Evolutionary conservation across 2,888 invertebrate species (phyloP), one percentile per base, ranked within the genome.

Genomic region (Lasius platythorax): DNA sequence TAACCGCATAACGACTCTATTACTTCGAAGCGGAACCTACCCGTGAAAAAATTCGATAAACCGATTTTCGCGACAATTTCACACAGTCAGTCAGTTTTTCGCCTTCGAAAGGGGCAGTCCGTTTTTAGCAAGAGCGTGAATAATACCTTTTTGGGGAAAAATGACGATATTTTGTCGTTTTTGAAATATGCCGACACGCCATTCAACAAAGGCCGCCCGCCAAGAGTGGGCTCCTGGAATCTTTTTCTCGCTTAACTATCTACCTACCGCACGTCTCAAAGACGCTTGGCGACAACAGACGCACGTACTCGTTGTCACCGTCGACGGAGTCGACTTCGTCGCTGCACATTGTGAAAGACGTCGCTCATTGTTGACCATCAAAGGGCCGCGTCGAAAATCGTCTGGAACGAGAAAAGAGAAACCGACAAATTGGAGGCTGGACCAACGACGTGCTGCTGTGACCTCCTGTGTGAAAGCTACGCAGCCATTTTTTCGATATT

Each of bases 341-440:
- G 67, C 67, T 75, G 53, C 64, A 78, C 73, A 66, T 86, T 75
- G 63, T 86, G 50, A 64, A 68, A 75, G 70, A 37, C 50, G 83
- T 46, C 68, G 72, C 50, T 85, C 72, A 86, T 82, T 82, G 85
- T 85, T 78, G 74, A 18, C 8, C 63, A 53, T 83, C 83, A 84
- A 87, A 89, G 72, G 50, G n/a, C 28, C 68, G 53, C 81, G 46
- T 84, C 83, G 83, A 85, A 86, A 82, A 89, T 87, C 82, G 70
- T 11, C 28, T n/a, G 46, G 61, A 72, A 74, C 82, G 70, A n/a
- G 61, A 33, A 79, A 83, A 85, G 85, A 81, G 87, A 63, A 79
- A 64, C 78, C 83, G 64, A 79, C 85, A 89, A 89, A 89, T 88
- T 89, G 85, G 72, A 84, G 73, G 43, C 72, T 28, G 40, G 58